Evolutionary conservation across 2,113 vertebrate genomes (phyloP).

Genomic region (Cisticola juncidis): DNA sequence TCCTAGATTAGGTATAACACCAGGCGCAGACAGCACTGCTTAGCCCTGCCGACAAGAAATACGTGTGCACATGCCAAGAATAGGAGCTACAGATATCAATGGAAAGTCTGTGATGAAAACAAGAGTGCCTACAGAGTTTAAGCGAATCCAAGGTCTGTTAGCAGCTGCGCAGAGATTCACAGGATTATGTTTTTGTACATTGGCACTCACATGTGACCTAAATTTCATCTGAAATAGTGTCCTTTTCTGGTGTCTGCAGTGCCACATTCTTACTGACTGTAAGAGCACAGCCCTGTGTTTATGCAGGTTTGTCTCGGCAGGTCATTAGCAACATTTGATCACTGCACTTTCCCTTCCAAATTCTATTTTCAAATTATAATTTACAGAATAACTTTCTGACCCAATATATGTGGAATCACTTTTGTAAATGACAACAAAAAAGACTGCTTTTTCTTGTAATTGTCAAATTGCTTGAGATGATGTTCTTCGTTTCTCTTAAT

Average conservation of each 20-base stretch:
- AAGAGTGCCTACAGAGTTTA: background rate
- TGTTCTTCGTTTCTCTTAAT: background rate
- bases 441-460: background rate
- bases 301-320: background rate
- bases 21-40: background rate
- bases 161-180: background rate
- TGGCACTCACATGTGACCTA: background rate
- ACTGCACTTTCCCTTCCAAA: background rate
- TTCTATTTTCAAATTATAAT: background rate
- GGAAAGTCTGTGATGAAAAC: background rate
- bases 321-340: background rate
- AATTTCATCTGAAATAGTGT: background rate
- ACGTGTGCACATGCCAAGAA: background rate
- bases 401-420: background rate
- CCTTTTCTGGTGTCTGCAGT: background rate
- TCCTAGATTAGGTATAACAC: background rate
- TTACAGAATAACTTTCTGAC: background rate
- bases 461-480: background rate
- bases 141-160: background rate
- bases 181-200: background rate
- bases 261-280: background rate
- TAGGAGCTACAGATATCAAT: background rate
- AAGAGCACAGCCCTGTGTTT: background rate
- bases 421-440: background rate
- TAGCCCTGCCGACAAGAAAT: background rate